These are phyloP conservation scores for Agonum fuliginosum DNA, from an alignment of 2,888 invertebrate species.

Conservation along the genomic window DNA sequence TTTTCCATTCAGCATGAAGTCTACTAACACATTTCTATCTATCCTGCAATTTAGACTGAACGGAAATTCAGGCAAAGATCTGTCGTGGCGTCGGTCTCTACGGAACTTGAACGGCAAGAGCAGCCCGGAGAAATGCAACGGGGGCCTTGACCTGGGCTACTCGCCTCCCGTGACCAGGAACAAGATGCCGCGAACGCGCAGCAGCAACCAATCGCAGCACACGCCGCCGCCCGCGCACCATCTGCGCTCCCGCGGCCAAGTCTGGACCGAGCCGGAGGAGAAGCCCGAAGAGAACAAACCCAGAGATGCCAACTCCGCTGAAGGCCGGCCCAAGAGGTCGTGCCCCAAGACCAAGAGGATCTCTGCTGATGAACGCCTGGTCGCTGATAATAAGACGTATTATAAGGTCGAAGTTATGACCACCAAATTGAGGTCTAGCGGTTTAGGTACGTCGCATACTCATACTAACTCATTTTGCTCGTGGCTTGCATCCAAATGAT, in stretches of 20 bases:
- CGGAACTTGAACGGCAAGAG: conserved; percentile 53
- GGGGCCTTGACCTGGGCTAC: conserved; percentile 42
- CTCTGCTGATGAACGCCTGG: conserved; percentile 75
- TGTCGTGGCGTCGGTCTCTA: conserved; percentile 54
- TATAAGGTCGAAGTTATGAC: conserved; percentile 84
- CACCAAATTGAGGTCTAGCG: conserved; percentile 80
- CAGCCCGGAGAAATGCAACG: conserved; percentile 52
- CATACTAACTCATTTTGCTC: not conserved
- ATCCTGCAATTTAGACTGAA: conserved; percentile 41
- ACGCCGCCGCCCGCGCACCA: conserved; percentile 69
- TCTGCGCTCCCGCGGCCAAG: conserved; percentile 70
- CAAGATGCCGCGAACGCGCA: conserved; percentile 66
- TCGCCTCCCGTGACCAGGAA: conserved; percentile 60
- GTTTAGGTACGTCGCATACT: conserved; percentile 62
- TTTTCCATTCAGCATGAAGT: conserved; percentile 19
- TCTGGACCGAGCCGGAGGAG: conserved; percentile 70
- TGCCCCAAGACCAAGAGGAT: conserved; percentile 49
- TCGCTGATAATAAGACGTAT: conserved; percentile 76
- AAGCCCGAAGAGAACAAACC: conserved; percentile 70
- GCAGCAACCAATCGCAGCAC: conserved; percentile 63
- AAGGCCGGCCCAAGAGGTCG: conserved; percentile 38
- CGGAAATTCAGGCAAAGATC: conserved; percentile 44
- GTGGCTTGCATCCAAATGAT: not conserved
- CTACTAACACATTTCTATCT: conserved; percentile 20
- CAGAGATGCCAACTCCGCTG: conserved; percentile 54